Conservation (phyloP, 2,113 vertebrate species). For the Burhinus bistriatus region DNA sequence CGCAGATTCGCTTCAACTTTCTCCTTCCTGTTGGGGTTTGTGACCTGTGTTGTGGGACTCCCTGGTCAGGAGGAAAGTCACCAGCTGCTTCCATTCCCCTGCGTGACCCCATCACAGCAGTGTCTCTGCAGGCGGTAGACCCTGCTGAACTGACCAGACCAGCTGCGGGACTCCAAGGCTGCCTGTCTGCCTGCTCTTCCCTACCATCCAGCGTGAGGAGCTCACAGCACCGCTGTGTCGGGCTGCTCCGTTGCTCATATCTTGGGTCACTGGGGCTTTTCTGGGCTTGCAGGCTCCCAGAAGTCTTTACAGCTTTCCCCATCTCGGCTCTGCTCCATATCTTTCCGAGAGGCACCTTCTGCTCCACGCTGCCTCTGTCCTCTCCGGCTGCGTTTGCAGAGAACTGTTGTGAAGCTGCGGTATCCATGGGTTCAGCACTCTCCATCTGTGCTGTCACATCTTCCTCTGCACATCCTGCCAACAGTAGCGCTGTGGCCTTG, state of each 20-base stretch:
- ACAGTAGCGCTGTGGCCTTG: background rate
- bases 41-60: background rate
- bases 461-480: background rate
- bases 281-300: background rate
- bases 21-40: background rate
- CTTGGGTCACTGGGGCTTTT: background rate
- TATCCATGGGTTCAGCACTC: background rate
- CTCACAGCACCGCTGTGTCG: background rate
- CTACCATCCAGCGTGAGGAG: rapidly evolving
- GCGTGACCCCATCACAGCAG: too few species aligned
- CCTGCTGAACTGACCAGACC: too few species aligned
- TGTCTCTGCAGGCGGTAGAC: background rate
- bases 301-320: background rate
- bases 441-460: background rate
- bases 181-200: background rate
- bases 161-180: too few species aligned
- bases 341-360: background rate
- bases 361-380: background rate
- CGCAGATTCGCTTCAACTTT: background rate
- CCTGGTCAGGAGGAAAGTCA: background rate
- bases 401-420: background rate
- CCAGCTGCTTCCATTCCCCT: background rate
- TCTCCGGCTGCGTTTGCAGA: too few species aligned
- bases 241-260: background rate
- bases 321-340: background rate